Evolutionary conservation across 1,140 invertebrate species (phyloP).

Genomic region (Drosophila mauritiana): DNA sequence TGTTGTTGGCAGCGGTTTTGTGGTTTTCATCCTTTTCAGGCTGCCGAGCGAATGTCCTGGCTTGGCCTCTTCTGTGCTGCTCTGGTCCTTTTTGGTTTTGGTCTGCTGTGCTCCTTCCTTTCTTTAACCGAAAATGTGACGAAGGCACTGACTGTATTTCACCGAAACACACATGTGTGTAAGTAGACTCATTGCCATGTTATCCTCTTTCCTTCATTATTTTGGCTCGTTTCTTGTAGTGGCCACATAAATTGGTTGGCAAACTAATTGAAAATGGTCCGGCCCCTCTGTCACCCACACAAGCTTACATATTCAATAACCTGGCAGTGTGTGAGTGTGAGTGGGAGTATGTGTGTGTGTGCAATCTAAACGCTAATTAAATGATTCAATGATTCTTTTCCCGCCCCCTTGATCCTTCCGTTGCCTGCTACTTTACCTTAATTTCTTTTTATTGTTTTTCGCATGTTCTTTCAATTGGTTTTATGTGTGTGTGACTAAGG

Average conservation of each 20-base stretch:
- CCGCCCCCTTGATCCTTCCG: neutral
- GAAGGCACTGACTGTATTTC: constrained; percentile 71
- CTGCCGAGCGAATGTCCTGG: constrained; percentile 20
- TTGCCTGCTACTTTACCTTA: constrained; percentile 71
- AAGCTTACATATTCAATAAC: constrained; percentile 62
- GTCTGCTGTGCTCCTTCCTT: constrained; percentile 2
- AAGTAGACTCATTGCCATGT: constrained; percentile 36
- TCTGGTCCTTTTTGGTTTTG: constrained; percentile 20
- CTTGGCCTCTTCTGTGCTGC: constrained; percentile 7
- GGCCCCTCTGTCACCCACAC: constrained; percentile 29
- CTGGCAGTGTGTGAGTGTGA: constrained; percentile 22
- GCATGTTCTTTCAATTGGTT: constrained; percentile 78
- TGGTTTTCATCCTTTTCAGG: constrained; percentile 64
- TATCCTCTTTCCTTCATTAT: constrained; percentile 53
- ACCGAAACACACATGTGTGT: constrained; percentile 20
- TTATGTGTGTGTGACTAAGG: constrained; percentile 41
- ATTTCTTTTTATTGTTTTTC: constrained; percentile 83
- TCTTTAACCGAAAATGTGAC: constrained; percentile 70
- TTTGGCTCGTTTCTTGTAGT: constrained; percentile 53
- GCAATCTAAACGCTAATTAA: constrained; percentile 83
- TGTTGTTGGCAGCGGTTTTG: constrained; percentile 67
- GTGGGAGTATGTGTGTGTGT: constrained; percentile 20
- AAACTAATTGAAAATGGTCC: constrained; percentile 79
- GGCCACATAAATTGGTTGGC: constrained; percentile 76
- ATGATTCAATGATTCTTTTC: constrained; percentile 79